A percentile compares a stretch with the other conserved stretches of the same genome.
phyloP scores from a whole-genome alignment of 1,140 invertebrate genomes.

The Zaprionus capensis region DNA sequence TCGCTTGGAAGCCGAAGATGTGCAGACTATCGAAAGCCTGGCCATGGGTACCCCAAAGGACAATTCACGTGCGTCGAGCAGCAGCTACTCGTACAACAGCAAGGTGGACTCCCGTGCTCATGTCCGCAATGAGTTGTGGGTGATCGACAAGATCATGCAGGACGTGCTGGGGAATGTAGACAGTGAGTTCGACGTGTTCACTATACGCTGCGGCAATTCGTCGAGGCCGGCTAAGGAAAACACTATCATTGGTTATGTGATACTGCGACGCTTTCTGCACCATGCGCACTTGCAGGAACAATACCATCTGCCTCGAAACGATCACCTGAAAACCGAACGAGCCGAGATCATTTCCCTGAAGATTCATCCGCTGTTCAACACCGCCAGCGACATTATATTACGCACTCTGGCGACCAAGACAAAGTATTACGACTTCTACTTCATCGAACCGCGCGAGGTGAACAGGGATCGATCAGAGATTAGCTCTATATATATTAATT shows the following conservation, averaged over 20 bases:
- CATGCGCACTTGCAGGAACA: slow-evolving; percentile 38
- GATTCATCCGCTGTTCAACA: slow-evolving; percentile 64
- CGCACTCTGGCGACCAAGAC: slow-evolving; percentile 61
- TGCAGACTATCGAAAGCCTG: slow-evolving; percentile 14
- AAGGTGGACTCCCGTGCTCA: slow-evolving; percentile 36
- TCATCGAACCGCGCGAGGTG: slow-evolving; percentile 37
- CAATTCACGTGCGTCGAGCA: rapidly evolving
- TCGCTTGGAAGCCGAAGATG: slow-evolving; percentile 31
- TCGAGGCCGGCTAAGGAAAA: slow-evolving; percentile 47
- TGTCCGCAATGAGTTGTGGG: slow-evolving; percentile 32
- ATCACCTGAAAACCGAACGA: slow-evolving; percentile 31
- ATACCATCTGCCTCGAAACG: slow-evolving; percentile 49
- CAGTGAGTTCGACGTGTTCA: slow-evolving; percentile 59
- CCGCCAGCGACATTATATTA: slow-evolving; percentile 51
- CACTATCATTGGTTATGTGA: slow-evolving; percentile 65
- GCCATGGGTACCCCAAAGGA: not conserved
- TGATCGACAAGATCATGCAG: slow-evolving; percentile 47
- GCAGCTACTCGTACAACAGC: slow-evolving; percentile 37
- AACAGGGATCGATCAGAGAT: not conserved
- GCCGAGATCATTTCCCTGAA: slow-evolving; percentile 69
- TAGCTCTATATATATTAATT: not conserved
- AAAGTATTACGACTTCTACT: slow-evolving; percentile 60
- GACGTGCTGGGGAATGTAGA: slow-evolving; percentile 57
- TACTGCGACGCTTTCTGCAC: slow-evolving; percentile 46
- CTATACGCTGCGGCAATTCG: slow-evolving; percentile 73